Conservation (phyloP, 2,888 invertebrate genomes). For the Eupithecia abbreviata region DNA sequence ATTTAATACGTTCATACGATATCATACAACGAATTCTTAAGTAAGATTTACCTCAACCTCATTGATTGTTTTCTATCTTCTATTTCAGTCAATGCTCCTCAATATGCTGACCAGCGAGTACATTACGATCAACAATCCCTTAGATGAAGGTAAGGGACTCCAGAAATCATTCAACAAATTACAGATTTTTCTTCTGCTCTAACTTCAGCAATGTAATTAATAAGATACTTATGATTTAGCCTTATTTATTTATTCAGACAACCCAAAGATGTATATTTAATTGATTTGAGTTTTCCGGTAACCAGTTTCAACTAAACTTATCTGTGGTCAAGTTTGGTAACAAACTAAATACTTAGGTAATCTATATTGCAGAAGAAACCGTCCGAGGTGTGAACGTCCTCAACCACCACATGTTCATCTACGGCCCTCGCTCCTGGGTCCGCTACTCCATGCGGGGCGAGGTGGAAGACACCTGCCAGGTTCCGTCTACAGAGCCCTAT, state of each 20-base stretch:
- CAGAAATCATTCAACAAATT: background rate
- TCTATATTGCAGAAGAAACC: constrained; percentile 64
- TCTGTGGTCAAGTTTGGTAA: background rate
- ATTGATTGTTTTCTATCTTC: background rate
- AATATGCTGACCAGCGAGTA: constrained; percentile 98
- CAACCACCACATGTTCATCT: constrained; percentile 87
- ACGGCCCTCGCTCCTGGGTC: constrained; percentile 90
- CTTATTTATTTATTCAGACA: too few relatives aligned
- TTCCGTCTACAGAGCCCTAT: constrained; percentile 83
- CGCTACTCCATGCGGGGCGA: constrained; percentile 91
- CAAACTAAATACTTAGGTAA: background rate
- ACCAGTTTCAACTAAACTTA: background rate
- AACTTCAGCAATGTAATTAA: too few relatives aligned
- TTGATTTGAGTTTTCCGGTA: too few relatives aligned
- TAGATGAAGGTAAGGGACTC: constrained; percentile 82
- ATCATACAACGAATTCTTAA: too few relatives aligned
- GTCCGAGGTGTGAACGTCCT: constrained; percentile 76
- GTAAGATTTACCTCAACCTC: too few relatives aligned
- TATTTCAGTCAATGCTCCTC: constrained; percentile 90
- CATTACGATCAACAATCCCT: constrained; percentile 92
- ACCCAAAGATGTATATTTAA: too few relatives aligned
- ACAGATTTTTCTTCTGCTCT: background rate
- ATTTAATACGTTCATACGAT: too few relatives aligned
- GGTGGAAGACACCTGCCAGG: constrained; percentile 83
- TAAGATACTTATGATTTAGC: too few relatives aligned